Evolutionary conservation across 2,888 invertebrate species (phyloP).

Genomic region (Drosophila austrosaltans): DNA sequence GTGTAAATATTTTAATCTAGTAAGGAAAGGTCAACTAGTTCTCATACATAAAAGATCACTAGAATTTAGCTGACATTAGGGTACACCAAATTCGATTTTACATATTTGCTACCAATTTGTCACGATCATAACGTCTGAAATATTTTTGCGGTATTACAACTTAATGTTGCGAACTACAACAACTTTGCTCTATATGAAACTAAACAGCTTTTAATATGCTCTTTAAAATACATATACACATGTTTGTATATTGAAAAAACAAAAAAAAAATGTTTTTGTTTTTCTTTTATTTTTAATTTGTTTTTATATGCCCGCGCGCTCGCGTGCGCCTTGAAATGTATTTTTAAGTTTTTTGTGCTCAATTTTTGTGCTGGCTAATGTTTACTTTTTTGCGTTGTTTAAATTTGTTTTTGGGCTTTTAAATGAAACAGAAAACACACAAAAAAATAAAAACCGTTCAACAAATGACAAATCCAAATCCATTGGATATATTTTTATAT

Average conservation of each 20-base stretch:
- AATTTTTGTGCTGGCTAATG: conserved; percentile 61
- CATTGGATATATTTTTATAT: conserved; percentile 8
- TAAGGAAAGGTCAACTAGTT: no score
- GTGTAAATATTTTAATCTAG: no score
- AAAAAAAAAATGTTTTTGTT: conserved; percentile 20
- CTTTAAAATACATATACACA: conserved; percentile 23
- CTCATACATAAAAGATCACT: no score
- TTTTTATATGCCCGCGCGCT: conserved; percentile 10
- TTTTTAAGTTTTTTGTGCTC: conserved; percentile 75
- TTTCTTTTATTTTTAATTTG: conserved; percentile 10
- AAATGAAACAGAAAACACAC: conserved; percentile 1
- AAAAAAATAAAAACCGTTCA: conserved; percentile 8
- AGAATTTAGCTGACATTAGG: no score
- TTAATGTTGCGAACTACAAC: neutral
- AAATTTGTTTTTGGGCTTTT: conserved; percentile 41
- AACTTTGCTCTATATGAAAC: neutral
- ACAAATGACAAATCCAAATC: conserved; percentile 43
- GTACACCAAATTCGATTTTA: no score
- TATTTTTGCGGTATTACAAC: neutral
- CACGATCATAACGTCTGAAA: neutral
- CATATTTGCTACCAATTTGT: neutral
- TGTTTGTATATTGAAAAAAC: conserved; percentile 1
- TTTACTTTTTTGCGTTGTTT: conserved; percentile 76
- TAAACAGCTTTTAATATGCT: conserved; percentile 6
- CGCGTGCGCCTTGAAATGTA: conserved; percentile 73